Evolutionary conservation across 2,888 invertebrate species (phyloP), one percentile per base, ranked within the genome.

Genomic region (Trimorus sp.): DNA sequence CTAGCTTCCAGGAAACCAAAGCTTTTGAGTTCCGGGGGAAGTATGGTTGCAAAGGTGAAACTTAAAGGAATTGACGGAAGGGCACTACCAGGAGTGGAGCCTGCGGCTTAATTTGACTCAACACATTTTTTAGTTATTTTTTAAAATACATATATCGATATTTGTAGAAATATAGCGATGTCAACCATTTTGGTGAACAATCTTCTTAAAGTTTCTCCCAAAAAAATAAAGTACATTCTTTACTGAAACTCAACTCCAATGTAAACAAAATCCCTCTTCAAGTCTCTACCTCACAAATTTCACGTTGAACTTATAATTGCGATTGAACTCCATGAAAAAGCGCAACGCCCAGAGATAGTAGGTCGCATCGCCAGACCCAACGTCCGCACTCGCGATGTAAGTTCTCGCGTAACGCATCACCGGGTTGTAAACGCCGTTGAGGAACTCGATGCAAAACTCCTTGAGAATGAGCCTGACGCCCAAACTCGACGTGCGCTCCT

Each of bases 271-370:
- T 26, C 26, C 26, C 26, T 26, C 26, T 26, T 26, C 4, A 4
- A 26, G 26, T 26, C 11, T 49, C 92, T 92, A 97, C 97, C 97
- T 97, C 85, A 98, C 96, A 87, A 97, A 93, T 91, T 97, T 97
- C 84, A 98, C 95, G 92, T 97, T 94, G 90, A 97, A 96, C 88
- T 96, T 95, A 91, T 97, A 95, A 87, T 95, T 94, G 85, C 99
- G 95, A 93, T 98, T 98, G 92, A 99, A 99, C 92, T 98, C 97
- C 98, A 99, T 98, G 92, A 99, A 99, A 93, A 98, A 99, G 89
- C 96, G 95, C 86, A 98, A 93, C 7, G 97, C 96, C 98, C 98
- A 98, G 83, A 99, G 93, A 92, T 98, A 98, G 92, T 98, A 98
- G 0, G 97, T 96, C 90, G 98, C 97, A 92, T 99, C 99, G 90